Conservation (phyloP, 2,113 vertebrate genomes). For the Diglossa brunneiventris region DNA sequence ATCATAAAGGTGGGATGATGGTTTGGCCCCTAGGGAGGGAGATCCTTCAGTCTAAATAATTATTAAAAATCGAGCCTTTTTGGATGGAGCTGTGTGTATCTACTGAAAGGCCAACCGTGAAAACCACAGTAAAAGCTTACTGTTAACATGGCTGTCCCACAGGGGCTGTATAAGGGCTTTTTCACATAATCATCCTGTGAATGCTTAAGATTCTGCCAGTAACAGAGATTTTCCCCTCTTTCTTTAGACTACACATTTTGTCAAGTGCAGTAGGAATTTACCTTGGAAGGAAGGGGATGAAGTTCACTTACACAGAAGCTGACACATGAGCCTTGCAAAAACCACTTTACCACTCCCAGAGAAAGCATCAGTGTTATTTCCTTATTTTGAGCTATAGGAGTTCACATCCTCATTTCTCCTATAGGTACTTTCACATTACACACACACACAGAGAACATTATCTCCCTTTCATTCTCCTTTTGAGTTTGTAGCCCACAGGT, state of each 20-base stretch:
- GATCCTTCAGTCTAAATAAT: neutral
- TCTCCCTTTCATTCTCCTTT: neutral
- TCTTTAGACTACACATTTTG: neutral
- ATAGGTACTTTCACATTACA: neutral
- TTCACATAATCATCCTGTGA: slow-evolving; percentile 16
- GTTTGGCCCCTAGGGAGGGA: neutral
- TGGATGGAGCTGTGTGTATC: neutral
- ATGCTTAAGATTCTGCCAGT: slow-evolving; percentile 24
- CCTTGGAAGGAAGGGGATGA: neutral
- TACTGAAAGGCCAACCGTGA: slow-evolving; percentile 33
- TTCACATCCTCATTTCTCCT: slow-evolving; percentile 55
- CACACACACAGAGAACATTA: neutral
- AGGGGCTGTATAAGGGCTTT: slow-evolving; percentile 49
- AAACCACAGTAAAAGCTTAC: slow-evolving; percentile 33
- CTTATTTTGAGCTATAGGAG: slow-evolving; percentile 20
- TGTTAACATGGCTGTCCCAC: slow-evolving; percentile 23
- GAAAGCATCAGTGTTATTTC: slow-evolving; percentile 27
- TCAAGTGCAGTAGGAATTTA: neutral
- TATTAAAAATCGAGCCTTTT: neutral
- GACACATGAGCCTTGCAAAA: slow-evolving; percentile 22
- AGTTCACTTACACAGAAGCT: slow-evolving; percentile 41
- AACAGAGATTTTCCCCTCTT: slow-evolving; percentile 33
- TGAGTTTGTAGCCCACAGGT: neutral
- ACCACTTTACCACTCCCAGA: slow-evolving; percentile 18
- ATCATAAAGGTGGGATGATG: neutral